Evolutionary conservation across 2,113 vertebrate species (phyloP).

Genomic region (Oplegnathus fasciatus): DNA sequence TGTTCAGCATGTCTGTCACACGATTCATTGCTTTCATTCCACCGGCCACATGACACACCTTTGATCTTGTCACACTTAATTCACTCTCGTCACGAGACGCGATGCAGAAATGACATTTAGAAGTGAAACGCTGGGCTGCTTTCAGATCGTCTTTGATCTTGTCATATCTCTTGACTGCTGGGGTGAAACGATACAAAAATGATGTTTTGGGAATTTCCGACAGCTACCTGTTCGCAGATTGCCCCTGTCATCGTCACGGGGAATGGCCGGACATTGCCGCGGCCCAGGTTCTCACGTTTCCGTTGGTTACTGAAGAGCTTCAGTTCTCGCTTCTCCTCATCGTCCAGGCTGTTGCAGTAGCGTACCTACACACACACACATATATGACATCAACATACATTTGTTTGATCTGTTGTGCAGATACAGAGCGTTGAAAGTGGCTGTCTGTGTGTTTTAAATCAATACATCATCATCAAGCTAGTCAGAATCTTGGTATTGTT

Average conservation of each 20-base stretch:
- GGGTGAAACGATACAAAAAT: background rate
- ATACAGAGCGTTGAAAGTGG: background rate
- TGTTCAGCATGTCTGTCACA: constrained; percentile 26
- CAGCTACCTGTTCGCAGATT: constrained; percentile 95
- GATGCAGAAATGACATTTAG: constrained; percentile 32
- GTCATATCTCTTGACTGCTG: background rate
- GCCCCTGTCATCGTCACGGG: constrained; percentile 98
- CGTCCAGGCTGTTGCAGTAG: constrained; percentile 96
- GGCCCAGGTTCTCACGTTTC: constrained; percentile 95
- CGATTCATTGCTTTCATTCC: constrained; percentile 34
- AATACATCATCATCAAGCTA: background rate
- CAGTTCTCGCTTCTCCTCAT: constrained; percentile 97
- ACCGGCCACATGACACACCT: constrained; percentile 12
- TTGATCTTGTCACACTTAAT: constrained; percentile 27
- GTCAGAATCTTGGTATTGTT: background rate
- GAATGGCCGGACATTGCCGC: constrained; percentile 95
- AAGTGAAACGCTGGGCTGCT: background rate
- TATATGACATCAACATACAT: background rate
- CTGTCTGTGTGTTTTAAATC: background rate
- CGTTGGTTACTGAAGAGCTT: constrained; percentile 98
- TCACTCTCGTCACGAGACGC: background rate
- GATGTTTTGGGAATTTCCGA: background rate
- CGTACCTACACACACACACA: constrained; percentile 87
- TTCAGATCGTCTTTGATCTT: constrained; percentile 20
- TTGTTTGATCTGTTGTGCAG: background rate